Evolutionary conservation across 2,113 vertebrate species (phyloP), one percentile per base, ranked within the genome.

Genomic region (Rattus rattus): DNA sequence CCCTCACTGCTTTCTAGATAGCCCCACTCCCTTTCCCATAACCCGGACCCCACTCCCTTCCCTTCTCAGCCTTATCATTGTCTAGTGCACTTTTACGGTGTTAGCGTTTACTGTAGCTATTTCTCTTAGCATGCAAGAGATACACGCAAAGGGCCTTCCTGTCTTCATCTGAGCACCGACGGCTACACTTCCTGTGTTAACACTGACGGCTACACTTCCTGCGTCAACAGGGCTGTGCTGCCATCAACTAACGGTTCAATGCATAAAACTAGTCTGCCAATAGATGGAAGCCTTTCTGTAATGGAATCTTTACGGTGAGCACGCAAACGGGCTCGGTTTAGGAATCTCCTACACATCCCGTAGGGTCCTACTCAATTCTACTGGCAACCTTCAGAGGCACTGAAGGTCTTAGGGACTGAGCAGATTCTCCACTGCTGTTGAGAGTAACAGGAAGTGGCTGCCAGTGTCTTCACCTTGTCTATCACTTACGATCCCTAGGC

Each of bases 391-490:
- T 92, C 22, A 95, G 80, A 61, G 59, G 43, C 24, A 63, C 28
- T 49, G 13, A 93, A 77, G 56, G 6, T 13, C 26, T 47, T 76
- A 65, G 9, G 47, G 52, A 92, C 73, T 59, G 16, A 67, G 77
- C 90, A 43, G 47, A 83, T 19, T 95, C 59, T 91, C 52, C 39
- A 69, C 8, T 70, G 69, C 19, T 92, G 36, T 69, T 69, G 70
- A 92, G 84, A 84, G 79, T 88, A 92, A 88, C 4, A 79, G 67
- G 56, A 91, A 94, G 33, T 72, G 85, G 47, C 69, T 94, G 91
- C 75, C 85, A 83, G 22, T 39, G 7, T 69, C 88, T 83, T 87
- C 84, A 52, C 28, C 49, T 86, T n/a, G 43, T 73, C 70, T 77
- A 9, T 67, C 75, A 59, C 28, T 61, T 49, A 79, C 86, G 39